Percentiles rank a stretch among this genome's conserved stretches.
Evolutionary conservation across 2,888 invertebrate genomes (phyloP).

Genomic region (Caenorhabditis sp.): DNA sequence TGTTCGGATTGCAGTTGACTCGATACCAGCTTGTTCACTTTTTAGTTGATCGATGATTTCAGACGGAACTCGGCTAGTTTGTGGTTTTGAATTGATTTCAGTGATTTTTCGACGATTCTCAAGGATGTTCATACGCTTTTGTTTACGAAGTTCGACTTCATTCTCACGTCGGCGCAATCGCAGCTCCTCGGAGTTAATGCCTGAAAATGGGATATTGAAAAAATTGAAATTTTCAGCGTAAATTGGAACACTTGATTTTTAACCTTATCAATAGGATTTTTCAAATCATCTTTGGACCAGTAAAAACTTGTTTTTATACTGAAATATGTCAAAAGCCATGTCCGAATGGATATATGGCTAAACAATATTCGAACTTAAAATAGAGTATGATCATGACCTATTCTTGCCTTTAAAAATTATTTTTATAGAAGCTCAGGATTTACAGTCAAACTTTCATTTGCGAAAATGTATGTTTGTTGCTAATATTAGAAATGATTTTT

Average conservation of each 20-base stretch:
- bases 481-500: no score
- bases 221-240: neutral
- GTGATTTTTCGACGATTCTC: conserved; percentile 19
- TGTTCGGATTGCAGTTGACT: neutral
- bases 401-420: no score
- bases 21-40: conserved; percentile 1
- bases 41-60: conserved; percentile 8
- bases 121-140: conserved; percentile 14
- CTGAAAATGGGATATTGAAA: conserved; percentile 8
- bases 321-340: no score
- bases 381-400: no score
- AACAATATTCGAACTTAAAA: no score
- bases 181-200: conserved; percentile 5
- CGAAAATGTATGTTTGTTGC: no score
- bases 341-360: no score
- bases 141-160: conserved; percentile 32
- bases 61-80: conserved; percentile 6
- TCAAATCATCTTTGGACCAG: no score
- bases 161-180: conserved; percentile 27
- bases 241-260: neutral
- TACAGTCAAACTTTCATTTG: no score
- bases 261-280: neutral
- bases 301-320: no score
- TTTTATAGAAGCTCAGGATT: no score
- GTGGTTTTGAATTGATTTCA: neutral